phyloP scores from a whole-genome alignment of 2,797 vertebrate genomes.

The Myioborus miniatus region DNA sequence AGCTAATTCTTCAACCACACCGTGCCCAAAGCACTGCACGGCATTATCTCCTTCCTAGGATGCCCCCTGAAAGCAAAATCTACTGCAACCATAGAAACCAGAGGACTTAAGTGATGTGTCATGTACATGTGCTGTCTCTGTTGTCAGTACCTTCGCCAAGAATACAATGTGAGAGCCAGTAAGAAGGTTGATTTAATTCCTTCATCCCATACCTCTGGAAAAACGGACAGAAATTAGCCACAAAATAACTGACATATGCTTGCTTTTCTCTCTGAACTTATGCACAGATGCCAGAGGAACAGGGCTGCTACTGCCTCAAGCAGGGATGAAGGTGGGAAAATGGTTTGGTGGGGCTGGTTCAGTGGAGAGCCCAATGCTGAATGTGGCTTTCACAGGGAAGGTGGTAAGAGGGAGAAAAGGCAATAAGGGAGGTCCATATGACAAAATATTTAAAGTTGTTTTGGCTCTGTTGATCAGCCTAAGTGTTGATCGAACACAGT shows the following conservation, averaged over 20 bases:
- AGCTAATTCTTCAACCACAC: slow-evolving; percentile 56
- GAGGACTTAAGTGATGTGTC: slow-evolving; percentile 62
- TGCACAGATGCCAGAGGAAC: background rate
- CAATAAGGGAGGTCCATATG: background rate
- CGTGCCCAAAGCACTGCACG: slow-evolving; percentile 25
- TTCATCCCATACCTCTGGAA: background rate
- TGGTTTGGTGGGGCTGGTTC: background rate
- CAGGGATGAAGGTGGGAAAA: background rate
- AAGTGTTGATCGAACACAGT: background rate
- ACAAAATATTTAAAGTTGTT: background rate
- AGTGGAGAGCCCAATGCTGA: background rate
- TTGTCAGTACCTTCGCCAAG: slow-evolving; percentile 55
- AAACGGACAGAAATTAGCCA: background rate
- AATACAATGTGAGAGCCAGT: slow-evolving; percentile 38
- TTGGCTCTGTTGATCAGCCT: background rate
- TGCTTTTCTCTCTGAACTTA: background rate
- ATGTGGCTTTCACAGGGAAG: rapidly evolving
- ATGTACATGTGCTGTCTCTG: slow-evolving; percentile 55
- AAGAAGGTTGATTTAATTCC: slow-evolving; percentile 32
- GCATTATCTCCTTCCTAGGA: slow-evolving; percentile 57
- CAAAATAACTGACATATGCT: background rate
- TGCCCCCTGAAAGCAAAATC: slow-evolving; percentile 64
- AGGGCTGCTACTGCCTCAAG: background rate
- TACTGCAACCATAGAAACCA: slow-evolving; percentile 64
- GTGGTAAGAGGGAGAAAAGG: background rate